A percentile compares a stretch with the other conserved stretches of the same genome.
Conservation (phyloP, 2,888 invertebrate species). For the Perdita meconis region DNA sequence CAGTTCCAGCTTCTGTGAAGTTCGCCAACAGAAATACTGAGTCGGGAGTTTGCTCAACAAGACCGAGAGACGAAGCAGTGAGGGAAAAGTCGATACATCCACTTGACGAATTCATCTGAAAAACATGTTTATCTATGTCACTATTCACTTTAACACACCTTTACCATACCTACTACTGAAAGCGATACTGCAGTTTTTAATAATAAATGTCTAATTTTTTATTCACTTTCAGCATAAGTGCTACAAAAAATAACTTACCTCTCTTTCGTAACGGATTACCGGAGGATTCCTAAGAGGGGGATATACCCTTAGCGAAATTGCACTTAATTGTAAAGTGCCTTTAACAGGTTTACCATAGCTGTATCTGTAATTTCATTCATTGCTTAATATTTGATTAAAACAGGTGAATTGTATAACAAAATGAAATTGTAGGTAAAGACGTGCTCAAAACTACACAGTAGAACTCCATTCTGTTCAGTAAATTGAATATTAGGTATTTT, state of each 20-base stretch:
- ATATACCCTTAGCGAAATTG: too few species aligned
- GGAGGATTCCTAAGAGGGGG: conserved; percentile 69
- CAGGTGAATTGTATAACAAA: not conserved
- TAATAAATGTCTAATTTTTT: too few species aligned
- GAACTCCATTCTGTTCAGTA: not conserved
- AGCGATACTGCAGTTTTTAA: too few species aligned
- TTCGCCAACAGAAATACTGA: conserved; percentile 83
- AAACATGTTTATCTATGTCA: too few species aligned
- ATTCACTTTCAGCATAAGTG: not conserved
- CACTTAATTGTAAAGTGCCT: conserved; percentile 84
- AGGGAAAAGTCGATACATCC: conserved; percentile 82
- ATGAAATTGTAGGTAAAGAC: too few species aligned
- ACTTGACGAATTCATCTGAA: conserved; percentile 73
- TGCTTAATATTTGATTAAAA: not conserved
- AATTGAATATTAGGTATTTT: not conserved
- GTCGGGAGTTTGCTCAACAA: conserved; percentile 80
- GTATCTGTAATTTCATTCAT: conserved; percentile 83
- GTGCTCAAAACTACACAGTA: not conserved
- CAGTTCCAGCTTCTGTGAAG: conserved; percentile 87
- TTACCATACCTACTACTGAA: too few species aligned
- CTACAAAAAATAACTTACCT: conserved; percentile 63
- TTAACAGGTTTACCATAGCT: conserved; percentile 87
- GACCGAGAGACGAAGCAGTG: conserved; percentile 78
- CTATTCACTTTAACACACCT: too few species aligned
- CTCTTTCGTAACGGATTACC: conserved; percentile 79